Conservation (phyloP, 1,140 invertebrate species). For the Zaprionus ghesquierei region DNA sequence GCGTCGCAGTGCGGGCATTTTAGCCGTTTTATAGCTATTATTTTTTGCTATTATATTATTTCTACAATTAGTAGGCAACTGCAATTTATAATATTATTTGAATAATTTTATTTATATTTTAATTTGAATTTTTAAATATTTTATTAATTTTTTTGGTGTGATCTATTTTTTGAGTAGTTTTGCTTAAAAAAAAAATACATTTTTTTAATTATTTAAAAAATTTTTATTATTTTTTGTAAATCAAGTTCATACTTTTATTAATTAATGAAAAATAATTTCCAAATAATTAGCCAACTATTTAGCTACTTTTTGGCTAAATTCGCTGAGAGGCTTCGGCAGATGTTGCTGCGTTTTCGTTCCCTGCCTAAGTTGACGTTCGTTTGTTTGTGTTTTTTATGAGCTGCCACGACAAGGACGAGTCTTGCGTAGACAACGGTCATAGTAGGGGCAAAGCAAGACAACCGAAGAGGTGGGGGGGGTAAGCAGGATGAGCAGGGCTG, state of each 20-base stretch:
- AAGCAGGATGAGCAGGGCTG: neutral
- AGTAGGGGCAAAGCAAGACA: neutral
- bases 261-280: neutral
- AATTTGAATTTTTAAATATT: too few relatives aligned
- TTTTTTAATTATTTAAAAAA: too few relatives aligned
- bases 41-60: neutral
- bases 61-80: too few relatives aligned
- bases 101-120: neutral
- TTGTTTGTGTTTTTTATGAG: constrained; percentile 78
- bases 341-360: neutral
- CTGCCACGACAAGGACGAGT: constrained; percentile 42
- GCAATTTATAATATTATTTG: neutral
- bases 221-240: too few relatives aligned
- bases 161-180: neutral
- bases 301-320: constrained; percentile 42
- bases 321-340: neutral
- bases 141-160: too few relatives aligned
- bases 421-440: neutral
- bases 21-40: constrained; percentile 8
- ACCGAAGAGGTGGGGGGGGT: neutral
- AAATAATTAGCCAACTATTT: neutral
- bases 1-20: constrained; percentile 29
- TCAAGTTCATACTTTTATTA: too few relatives aligned
- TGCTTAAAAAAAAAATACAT: too few relatives aligned
- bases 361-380: constrained; percentile 48